Conservation (phyloP, 2,888 invertebrate genomes). For the Dendrolimus pini region DNA sequence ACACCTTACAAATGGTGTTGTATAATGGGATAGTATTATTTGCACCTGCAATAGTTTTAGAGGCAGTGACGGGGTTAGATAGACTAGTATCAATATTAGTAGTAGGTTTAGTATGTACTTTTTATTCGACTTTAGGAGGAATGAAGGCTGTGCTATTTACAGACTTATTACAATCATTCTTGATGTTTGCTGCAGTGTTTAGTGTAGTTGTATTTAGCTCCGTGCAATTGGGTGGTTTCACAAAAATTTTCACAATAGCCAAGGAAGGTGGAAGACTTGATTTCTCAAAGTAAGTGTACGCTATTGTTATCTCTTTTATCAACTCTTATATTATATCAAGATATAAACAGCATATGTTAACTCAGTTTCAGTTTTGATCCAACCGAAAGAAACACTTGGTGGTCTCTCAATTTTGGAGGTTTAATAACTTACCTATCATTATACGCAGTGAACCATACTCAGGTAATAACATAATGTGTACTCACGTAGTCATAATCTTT, state of each 20-base stretch:
- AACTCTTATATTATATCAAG: no score
- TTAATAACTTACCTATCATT: slow-evolving; percentile 86
- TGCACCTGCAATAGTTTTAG: slow-evolving; percentile 93
- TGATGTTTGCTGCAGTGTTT: slow-evolving; percentile 91
- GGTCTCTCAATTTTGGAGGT: slow-evolving; percentile 88
- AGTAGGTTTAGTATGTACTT: slow-evolving; percentile 87
- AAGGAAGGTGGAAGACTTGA: slow-evolving; percentile 82
- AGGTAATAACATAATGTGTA: slow-evolving; percentile 30
- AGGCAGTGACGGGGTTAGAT: slow-evolving; percentile 88
- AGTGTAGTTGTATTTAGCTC: slow-evolving; percentile 86
- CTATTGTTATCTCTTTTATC: neutral
- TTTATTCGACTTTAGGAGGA: slow-evolving; percentile 92
- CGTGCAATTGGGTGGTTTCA: slow-evolving; percentile 81
- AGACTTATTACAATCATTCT: slow-evolving; percentile 88
- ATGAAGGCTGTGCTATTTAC: slow-evolving; percentile 94
- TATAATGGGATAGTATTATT: slow-evolving; percentile 95
- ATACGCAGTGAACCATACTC: slow-evolving; percentile 93
- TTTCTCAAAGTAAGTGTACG: slow-evolving; percentile 77
- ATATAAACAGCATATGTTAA: neutral
- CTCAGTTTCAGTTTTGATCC: slow-evolving; percentile 86
- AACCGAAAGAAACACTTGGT: slow-evolving; percentile 89
- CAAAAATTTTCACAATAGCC: slow-evolving; percentile 83
- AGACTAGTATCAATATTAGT: slow-evolving; percentile 83
- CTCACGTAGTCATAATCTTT: no score
- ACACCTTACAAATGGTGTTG: slow-evolving; percentile 91